Evolutionary conservation across 2,113 vertebrate species (phyloP), one percentile per base, ranked within the genome.

Genomic region (Xyrauchen texanus): DNA sequence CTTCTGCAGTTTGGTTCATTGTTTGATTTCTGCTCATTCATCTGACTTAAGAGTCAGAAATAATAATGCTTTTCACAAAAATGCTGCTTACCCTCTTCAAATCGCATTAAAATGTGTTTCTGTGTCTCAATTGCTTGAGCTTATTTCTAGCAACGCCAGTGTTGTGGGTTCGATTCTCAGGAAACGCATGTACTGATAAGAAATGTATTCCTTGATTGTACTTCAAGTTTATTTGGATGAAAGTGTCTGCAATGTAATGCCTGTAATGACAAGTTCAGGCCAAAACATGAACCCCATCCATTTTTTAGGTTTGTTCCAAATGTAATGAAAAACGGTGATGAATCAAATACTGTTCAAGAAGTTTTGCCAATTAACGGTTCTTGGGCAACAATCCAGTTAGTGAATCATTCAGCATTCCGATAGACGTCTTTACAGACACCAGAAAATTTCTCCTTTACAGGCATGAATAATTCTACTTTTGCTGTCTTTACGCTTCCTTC

Each of bases 381-480:
- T 8, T 13, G 47, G 70, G 55, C 55, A 60, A 60, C 55, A 0
- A 21, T 55, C 68, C 69, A 58, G 34, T 45, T 12, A 51, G 58
- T 34, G 72, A 63, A 63, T 46, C 58, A 63, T 73, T 73, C 70
- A 63, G 60, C 58, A 63, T 73, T 73, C 70, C 60, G 57, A 61
- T n/a, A 52, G 16, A 74, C 7, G 44, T 45, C 57, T 21, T 16
- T 62, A 9, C 57, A 74, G 71, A 63, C 51, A 49, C 58, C 58
- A 52, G 11, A 34, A 60, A 74, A 45, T 49, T 62, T 51, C 46
- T 73, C 70, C 8, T 4, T 67, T 46, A 44, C 66, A 68, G 47
- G 21, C 64, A 53, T 64, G n/a, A 53, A 44, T 83, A 72, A 67
- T 78, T 66, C 45, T 83, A 65, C 60, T 58, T 69, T 71, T 45